phyloP scores from a whole-genome alignment of 2,888 invertebrate genomes.

The Leptinotarsa juncta region DNA sequence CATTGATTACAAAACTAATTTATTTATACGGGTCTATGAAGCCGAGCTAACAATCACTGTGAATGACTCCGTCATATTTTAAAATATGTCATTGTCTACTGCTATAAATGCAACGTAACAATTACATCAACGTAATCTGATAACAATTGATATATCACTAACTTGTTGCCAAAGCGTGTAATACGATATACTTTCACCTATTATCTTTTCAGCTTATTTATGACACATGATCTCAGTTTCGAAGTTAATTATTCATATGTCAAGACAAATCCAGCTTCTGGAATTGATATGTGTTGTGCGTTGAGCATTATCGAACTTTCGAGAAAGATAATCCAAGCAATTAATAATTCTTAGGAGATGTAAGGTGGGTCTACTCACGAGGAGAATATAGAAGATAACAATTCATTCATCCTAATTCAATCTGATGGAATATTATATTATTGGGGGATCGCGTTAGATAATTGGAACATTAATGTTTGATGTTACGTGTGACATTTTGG shows the following conservation, averaged over 20 bases:
- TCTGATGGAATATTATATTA: no score
- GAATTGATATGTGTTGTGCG: conserved; percentile 11
- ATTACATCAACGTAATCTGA: conserved; percentile 38
- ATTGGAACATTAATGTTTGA: no score
- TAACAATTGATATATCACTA: conserved; percentile 38
- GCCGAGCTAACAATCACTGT: conserved; percentile 6
- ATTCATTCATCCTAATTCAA: background rate
- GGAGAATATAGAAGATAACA: no score
- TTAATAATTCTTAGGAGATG: background rate
- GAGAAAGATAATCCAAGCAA: background rate
- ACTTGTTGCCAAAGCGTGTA: conserved; percentile 30
- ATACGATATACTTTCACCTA: conserved; percentile 35
- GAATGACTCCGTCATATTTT: conserved; percentile 14
- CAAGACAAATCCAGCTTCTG: conserved; percentile 15
- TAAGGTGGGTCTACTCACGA: background rate
- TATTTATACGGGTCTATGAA: background rate
- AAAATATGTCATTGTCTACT: conserved; percentile 19
- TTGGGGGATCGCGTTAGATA: no score
- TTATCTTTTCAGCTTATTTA: conserved; percentile 19
- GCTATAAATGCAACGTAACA: conserved; percentile 32
- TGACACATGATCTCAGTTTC: conserved; percentile 20
- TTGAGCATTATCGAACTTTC: background rate
- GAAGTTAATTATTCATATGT: conserved; percentile 22
- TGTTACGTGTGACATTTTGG: no score
- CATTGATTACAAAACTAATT: background rate